Base-by-base conservation (phyloP, 2,113 vertebrate species). In the Hymenochirus boettgeri region DNA sequence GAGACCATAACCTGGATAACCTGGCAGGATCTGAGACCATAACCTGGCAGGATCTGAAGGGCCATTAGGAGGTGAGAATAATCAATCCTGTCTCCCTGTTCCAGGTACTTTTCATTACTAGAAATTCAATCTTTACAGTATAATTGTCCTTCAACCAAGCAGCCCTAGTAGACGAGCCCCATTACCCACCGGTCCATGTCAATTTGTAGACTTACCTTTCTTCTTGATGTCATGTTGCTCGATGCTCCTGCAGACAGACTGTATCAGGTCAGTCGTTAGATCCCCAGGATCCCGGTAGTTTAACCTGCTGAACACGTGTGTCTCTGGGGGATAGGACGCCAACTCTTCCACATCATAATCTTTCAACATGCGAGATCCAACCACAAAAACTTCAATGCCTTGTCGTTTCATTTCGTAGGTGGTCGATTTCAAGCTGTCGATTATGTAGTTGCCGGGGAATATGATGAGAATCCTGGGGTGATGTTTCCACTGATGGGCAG, bases 121-220 rank as follows among this genome's bases (percentile, higher is more conserved):
- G n/a, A n/a, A n/a, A n/a, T n/a, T n/a, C n/a, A n/a, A n/a, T n/a
- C n/a, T n/a, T n/a, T n/a, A n/a, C n/a, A n/a, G n/a, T n/a, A n/a
- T n/a, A n/a, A n/a, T n/a, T n/a, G n/a, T n/a, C n/a, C n/a, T n/a
- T n/a, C n/a, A n/a, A n/a, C n/a, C n/a, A n/a, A n/a, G n/a, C n/a
- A n/a, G n/a, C n/a, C n/a, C n/a, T n/a, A n/a, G n/a, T n/a, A n/a
- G n/a, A n/a, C n/a, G n/a, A n/a, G n/a, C n/a, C n/a, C n/a, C n/a
- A n/a, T n/a, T n/a, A n/a, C n/a, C n/a, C n/a, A n/a, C n/a, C n/a
- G n/a, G n/a, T n/a, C n/a, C n/a, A n/a, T n/a, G n/a, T n/a, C n/a
- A n/a, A n/a, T n/a, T n/a, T n/a, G n/a, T n/a, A n/a, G n/a, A 61
- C 58, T 47, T 47, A 61, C 58, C n/a, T 5, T 21, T 6, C 22